These are phyloP conservation scores for Cochlearius cochlearius DNA, from an alignment of 2,113 vertebrate genomes.

Conservation along the genomic window DNA sequence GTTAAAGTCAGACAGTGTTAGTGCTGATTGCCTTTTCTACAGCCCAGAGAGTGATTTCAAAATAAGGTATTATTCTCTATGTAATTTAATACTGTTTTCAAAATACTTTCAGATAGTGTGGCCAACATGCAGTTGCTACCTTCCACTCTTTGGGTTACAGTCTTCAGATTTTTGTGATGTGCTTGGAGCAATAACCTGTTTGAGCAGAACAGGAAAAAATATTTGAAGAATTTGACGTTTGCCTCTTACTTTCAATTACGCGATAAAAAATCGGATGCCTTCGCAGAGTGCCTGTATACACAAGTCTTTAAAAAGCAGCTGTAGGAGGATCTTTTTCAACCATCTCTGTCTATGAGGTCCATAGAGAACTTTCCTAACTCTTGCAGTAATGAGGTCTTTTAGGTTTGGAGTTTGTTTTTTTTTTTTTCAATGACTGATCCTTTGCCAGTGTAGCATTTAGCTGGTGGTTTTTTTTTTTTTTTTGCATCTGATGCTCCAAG, in stretches of 20 bases:
- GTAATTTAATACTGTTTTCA: background rate
- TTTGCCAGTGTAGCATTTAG: background rate
- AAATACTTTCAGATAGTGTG: background rate
- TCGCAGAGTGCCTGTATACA: background rate
- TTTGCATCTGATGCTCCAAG: background rate
- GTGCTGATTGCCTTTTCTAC: background rate
- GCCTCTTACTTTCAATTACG: background rate
- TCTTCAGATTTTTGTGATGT: background rate
- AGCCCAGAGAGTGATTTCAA: background rate
- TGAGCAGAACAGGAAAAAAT: background rate
- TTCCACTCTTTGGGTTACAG: background rate
- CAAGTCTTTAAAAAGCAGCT: background rate
- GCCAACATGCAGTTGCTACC: background rate
- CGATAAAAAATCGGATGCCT: background rate
- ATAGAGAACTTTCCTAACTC: background rate
- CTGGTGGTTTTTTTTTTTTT: background rate
- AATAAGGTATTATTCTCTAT: background rate
- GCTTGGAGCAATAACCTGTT: background rate
- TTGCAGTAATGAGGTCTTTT: background rate
- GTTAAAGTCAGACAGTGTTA: background rate
- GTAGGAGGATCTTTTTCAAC: background rate
- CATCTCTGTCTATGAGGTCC: background rate
- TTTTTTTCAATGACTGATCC: background rate
- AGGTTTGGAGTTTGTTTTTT: too few species aligned
- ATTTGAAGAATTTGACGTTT: background rate